Conservation (phyloP, 2,113 vertebrate genomes). For the Oryzias melastigma region DNA sequence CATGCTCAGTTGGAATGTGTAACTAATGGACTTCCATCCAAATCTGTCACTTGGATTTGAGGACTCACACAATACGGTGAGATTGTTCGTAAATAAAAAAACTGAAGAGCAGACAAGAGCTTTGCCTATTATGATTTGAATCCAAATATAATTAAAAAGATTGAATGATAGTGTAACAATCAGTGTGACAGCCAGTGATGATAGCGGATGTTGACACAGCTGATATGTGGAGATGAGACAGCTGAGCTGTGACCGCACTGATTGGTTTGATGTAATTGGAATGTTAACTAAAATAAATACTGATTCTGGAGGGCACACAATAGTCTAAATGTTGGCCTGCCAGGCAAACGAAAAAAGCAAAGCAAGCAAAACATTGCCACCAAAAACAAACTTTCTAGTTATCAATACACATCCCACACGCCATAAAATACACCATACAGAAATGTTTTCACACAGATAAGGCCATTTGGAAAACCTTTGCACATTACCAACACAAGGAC, state of each 20-base stretch:
- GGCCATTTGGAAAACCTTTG: conserved; percentile 21
- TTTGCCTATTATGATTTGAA: conserved; percentile 40
- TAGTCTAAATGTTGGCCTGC: conserved; percentile 51
- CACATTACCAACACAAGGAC: conserved; percentile 32
- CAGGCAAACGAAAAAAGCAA: conserved; percentile 20
- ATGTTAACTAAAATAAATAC: conserved; percentile 71
- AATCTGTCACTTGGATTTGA: conserved; percentile 39
- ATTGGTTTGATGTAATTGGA: conserved; percentile 71
- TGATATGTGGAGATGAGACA: conserved; percentile 64
- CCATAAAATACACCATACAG: conserved; percentile 40
- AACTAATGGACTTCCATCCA: conserved; percentile 20
- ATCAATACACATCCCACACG: conserved; percentile 43
- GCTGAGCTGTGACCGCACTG: conserved; percentile 69
- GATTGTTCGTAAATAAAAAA: conserved; percentile 20
- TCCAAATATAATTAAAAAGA: conserved; percentile 57
- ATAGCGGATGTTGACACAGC: conserved; percentile 66
- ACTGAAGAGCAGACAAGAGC: conserved; percentile 30
- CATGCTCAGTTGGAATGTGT: too few relatives aligned
- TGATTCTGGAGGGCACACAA: conserved; percentile 55
- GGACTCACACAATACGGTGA: conserved; percentile 37
- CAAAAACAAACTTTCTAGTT: conserved; percentile 53
- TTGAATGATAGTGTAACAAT: conserved; percentile 64
- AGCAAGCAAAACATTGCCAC: conserved; percentile 7
- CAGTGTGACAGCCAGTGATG: conserved; percentile 59
- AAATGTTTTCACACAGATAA: conserved; percentile 68